Base-by-base conservation (phyloP, 2,797 vertebrate species). In the Parambassis ranga region DNA sequence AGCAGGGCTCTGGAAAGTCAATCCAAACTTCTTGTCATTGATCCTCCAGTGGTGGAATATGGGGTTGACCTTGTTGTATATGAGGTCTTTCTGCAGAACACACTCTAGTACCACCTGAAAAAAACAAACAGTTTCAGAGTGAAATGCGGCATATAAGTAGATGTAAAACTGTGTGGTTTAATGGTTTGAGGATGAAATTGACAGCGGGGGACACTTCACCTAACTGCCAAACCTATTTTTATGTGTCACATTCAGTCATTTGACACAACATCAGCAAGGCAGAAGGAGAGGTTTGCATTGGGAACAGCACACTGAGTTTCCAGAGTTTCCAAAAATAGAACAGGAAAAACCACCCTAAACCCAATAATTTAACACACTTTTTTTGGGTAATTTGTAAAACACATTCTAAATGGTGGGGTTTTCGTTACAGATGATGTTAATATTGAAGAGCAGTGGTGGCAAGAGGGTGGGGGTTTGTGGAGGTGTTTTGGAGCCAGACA, bases 1-100 rank as follows among this genome's bases (percentile, higher is more conserved):
- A 26, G 97, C 97, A 19, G 97, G 97, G 91, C 96, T 98, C 90
- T 98, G 97, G 92, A 99, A 98, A 16, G 97, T 98, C 87, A 99
- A 93, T 76, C 97, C 97, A 67, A 99, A 99, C 91, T 98, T 99
- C 84, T 98, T 98, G 83, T 98, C 94, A 78, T 96, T 95, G 84
- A 98, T 97, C 91, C 95, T 95, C 97, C 97, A 98, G 91, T 98
- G 97, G 91, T 99, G 97, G 92, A 99, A 99, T 79, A 97, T 98
- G 91, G 97, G 97, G 75, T 91, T 99, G 90, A 99, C 96, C 87
- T 98, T 98, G 92, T 99, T 99, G 87, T 99, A 99, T 81, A 98
- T 86, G 19, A 99, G 90, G 77, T 97, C 95, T 88, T 94, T 96
- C 90, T 96, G 96, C 83, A 99, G 91, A 56, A 93, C 91, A 86